Conservation (phyloP, 2,113 vertebrate genomes). For the Rousettus leschenaultii region DNA sequence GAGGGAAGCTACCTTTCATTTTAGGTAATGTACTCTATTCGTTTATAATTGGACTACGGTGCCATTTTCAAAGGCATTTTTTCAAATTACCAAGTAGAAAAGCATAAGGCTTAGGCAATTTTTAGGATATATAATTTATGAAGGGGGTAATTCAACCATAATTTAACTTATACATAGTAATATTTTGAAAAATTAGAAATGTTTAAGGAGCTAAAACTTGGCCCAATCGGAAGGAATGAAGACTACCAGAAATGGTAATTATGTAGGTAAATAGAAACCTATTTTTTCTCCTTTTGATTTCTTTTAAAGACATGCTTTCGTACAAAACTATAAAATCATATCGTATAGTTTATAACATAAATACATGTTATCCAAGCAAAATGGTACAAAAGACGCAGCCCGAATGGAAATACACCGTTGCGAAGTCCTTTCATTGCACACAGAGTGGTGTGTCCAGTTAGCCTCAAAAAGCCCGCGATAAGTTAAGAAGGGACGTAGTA, state of each 20-base stretch:
- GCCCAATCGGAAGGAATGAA: not conserved
- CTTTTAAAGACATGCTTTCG: not conserved
- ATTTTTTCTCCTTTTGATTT: not conserved
- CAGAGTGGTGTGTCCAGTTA: not conserved
- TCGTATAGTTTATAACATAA: not conserved
- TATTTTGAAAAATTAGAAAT: not conserved
- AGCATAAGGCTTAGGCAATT: not conserved
- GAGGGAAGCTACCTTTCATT: not conserved
- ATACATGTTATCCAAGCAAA: not conserved
- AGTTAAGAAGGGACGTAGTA: not conserved
- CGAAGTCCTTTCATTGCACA: not conserved
- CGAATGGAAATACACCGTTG: not conserved
- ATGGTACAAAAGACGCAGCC: not conserved
- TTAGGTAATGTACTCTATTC: not conserved
- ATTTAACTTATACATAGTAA: not conserved
- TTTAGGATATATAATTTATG: not conserved
- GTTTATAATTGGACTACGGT: not conserved
- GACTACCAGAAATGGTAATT: not conserved
- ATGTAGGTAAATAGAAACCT: not conserved
- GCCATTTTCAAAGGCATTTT: not conserved
- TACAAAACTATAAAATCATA: not conserved
- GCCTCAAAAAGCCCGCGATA: not conserved
- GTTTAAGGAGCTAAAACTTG: not conserved
- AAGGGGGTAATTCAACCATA: not conserved
- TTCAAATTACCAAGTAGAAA: constrained; percentile 30